Evolutionary conservation across 1,140 invertebrate genomes (phyloP).

Genomic region (Pseudomyrmex gracilis): DNA sequence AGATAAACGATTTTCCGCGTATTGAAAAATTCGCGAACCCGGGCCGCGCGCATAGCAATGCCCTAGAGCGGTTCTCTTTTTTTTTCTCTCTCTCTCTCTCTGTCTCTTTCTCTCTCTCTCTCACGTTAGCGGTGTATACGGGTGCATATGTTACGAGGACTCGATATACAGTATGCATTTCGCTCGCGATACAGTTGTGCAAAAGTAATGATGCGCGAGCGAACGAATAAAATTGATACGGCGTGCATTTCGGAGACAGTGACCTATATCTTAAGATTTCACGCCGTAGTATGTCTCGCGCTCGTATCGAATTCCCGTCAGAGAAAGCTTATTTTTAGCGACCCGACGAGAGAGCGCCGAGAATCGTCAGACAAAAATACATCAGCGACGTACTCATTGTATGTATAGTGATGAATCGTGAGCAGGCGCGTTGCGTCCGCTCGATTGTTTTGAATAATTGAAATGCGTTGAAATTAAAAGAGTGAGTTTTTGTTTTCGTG

Average conservation of each 20-base stretch:
- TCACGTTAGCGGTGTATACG: neutral
- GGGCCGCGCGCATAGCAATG: neutral
- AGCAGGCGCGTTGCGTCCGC: neutral
- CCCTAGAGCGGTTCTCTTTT: neutral
- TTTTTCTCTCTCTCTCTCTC: neutral
- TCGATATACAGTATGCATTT: slow-evolving; percentile 24
- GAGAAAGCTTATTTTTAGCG: slow-evolving; percentile 31
- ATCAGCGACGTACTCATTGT: neutral
- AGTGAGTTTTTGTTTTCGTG: neutral
- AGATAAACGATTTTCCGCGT: slow-evolving; percentile 53
- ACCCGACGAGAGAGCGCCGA: neutral
- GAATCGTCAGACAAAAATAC: slow-evolving; percentile 35
- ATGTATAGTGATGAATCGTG: neutral
- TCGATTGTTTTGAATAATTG: slow-evolving; percentile 26
- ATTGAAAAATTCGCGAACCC: slow-evolving; percentile 29
- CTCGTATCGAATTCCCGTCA: slow-evolving; percentile 51
- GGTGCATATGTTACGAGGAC: slow-evolving; percentile 23
- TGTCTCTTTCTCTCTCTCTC: neutral
- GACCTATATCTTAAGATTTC: slow-evolving; percentile 46
- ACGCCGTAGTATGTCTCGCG: slow-evolving; percentile 34
- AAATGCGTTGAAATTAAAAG: neutral
- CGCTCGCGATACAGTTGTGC: neutral
- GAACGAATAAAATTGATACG: slow-evolving; percentile 44
- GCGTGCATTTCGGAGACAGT: slow-evolving; percentile 39
- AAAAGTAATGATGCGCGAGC: slow-evolving; percentile 41